Percentiles rank a stretch among this genome's conserved stretches.
Conservation (phyloP, 2,797 vertebrate species). For the Lemur catta region DNA sequence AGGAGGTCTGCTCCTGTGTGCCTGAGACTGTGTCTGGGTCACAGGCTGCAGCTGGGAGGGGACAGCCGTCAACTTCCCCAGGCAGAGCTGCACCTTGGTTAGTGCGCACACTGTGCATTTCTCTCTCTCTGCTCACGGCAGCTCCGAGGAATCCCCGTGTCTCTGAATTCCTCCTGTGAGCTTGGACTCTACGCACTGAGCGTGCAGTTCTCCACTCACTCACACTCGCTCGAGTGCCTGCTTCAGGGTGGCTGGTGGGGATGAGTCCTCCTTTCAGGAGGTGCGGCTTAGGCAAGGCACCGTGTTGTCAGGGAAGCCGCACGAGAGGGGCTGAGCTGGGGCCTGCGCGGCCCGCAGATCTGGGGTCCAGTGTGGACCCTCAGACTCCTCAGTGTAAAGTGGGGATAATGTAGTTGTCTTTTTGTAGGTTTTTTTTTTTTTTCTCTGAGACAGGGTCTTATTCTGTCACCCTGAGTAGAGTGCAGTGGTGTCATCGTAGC, state of each 20-base stretch:
- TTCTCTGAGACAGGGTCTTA: neutral
- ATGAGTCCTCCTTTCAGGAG: neutral
- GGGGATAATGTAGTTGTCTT: neutral
- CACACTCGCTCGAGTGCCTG: neutral
- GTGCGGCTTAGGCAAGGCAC: neutral
- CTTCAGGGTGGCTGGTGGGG: neutral
- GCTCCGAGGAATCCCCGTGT: neutral
- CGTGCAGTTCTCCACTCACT: neutral
- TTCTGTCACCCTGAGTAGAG: neutral
- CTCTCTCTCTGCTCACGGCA: fast-evolving
- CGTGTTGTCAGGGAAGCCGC: neutral
- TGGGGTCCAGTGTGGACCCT: neutral
- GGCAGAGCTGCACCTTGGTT: neutral
- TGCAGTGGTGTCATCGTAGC: neutral
- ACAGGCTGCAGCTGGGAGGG: neutral
- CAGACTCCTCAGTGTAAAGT: neutral
- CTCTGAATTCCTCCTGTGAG: neutral
- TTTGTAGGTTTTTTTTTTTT: neutral
- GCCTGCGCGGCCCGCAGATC: fast-evolving
- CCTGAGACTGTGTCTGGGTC: neutral
- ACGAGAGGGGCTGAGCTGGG: neutral
- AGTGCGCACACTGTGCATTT: fast-evolving
- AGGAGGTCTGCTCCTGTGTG: fast-evolving
- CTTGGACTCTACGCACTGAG: neutral
- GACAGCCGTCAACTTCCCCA: fast-evolving